Evolutionary conservation across 2,888 invertebrate species (phyloP).

Genomic region (Amphipoea oculea): DNA sequence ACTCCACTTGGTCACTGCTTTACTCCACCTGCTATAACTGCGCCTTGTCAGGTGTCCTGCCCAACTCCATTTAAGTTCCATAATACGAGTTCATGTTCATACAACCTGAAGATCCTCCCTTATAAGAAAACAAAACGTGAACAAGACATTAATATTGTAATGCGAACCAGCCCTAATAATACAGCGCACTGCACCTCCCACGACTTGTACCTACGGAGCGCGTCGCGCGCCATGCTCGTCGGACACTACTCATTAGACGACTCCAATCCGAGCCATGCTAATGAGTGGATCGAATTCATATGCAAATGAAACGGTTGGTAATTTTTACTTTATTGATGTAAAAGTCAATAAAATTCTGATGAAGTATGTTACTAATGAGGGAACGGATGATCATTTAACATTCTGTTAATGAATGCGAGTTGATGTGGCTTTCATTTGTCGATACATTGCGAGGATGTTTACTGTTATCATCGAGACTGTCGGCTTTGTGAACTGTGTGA

Average conservation of each 20-base stretch:
- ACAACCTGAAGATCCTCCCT: neutral
- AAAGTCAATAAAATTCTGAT: conserved; percentile 56
- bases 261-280: conserved; percentile 52
- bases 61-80: too few species aligned
- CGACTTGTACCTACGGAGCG: conserved; percentile 19
- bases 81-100: neutral
- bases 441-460: conserved; percentile 26
- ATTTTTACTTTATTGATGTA: conserved; percentile 59
- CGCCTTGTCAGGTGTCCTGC: too few species aligned
- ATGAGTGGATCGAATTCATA: conserved; percentile 58
- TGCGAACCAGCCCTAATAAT: conserved; percentile 30
- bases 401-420: conserved; percentile 28
- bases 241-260: conserved; percentile 49
- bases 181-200: conserved; percentile 46
- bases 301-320: conserved; percentile 64
- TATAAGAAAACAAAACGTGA: conserved; percentile 36
- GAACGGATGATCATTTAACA: conserved; percentile 27
- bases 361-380: conserved; percentile 58
- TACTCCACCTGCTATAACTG: too few species aligned
- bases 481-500: neutral
- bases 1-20: too few species aligned
- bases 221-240: neutral
- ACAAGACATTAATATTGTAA: conserved; percentile 37
- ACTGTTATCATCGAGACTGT: conserved; percentile 20
- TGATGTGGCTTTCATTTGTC: conserved; percentile 3